phyloP scores from a whole-genome alignment of 1,140 invertebrate species.

The Matsumurasca onukii region DNA sequence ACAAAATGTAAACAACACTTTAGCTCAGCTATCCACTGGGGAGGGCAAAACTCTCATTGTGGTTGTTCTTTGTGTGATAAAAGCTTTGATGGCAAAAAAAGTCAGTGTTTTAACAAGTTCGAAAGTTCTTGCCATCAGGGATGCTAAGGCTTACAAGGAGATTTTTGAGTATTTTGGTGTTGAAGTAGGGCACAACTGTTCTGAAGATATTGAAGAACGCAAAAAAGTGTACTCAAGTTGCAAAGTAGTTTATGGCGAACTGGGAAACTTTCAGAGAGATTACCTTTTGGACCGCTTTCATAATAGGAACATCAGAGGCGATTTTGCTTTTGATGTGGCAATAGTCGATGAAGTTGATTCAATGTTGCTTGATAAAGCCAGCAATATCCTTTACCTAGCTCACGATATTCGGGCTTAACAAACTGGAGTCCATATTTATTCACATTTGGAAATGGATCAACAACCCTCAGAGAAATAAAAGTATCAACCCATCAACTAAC shows the following conservation, averaged over 20 bases:
- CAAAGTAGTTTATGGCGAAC: conserved; percentile 45
- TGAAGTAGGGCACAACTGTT: conserved; percentile 42
- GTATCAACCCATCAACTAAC: neutral
- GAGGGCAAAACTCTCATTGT: no score
- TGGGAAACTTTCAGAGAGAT: conserved; percentile 46
- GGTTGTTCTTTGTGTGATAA: no score
- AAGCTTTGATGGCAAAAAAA: no score
- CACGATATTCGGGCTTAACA: conserved; percentile 44
- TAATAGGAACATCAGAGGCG: conserved; percentile 40
- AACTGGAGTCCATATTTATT: conserved; percentile 45
- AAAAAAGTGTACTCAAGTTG: conserved; percentile 38
- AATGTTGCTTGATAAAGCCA: conserved; percentile 48
- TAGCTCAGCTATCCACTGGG: no score
- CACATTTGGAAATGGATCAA: conserved; percentile 45
- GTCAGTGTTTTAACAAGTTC: no score
- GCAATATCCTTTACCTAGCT: conserved; percentile 46
- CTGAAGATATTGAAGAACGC: conserved; percentile 38
- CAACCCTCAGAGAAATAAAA: conserved; percentile 35
- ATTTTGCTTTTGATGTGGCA: conserved; percentile 40
- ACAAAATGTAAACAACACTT: no score
- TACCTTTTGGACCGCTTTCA: conserved; percentile 44
- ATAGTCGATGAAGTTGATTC: conserved; percentile 49
- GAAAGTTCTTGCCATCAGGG: neutral
- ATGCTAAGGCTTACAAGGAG: conserved; percentile 22
- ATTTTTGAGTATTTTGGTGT: conserved; percentile 44